Evolutionary conservation across 2,888 invertebrate species (phyloP), one percentile per base, ranked within the genome.

Genomic region (Gastrophysa polygoni): DNA sequence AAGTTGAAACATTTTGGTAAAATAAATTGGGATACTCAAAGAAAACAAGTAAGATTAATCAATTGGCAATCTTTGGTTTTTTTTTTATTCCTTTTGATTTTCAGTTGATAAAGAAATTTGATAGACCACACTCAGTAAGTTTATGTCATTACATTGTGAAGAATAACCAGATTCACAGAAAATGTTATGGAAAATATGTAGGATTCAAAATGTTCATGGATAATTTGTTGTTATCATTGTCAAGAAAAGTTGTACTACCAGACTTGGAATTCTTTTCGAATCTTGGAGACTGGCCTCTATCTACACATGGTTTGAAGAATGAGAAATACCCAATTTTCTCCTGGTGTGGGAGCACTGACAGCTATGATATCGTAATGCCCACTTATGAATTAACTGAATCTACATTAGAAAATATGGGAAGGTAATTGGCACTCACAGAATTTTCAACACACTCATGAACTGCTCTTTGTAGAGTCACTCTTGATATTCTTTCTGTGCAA

Each of bases 201-300:
- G 98, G 95, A 0, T 98, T 98, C 79, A 95, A 95, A 79, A 94
- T 95, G 89, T 98, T 98, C 82, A 88, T 93, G 82, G 98, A 98
- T 82, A 89, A 90, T 47, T 89, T 95, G 61, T 81, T 98, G 24
- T 79, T 93, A 48, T 96, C 94, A 0, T 78, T 98, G 51, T 81
- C 89, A 11, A 85, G 96, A 68, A 95, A 95, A 85, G 89, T 91
- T 18, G 73, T 82, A 18, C 79, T 98, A 57, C 96, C 96, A 3
- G 92, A 98, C 81, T 83, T 93, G 73, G 96, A 98, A 80, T 88
- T 98, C 74, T 91, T 96, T 70, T 86, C 93, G 49, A 98, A 98
- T 82, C 85, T 98, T 11, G 98, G 98, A 14, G 98, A 98, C 81
- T 98, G 97, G 97, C 98, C 98, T 0, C 82, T 98, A 20, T 87